These are phyloP conservation scores for Drosophila infuscata DNA, from an alignment of 2,888 invertebrate species.

Conservation along the genomic window DNA sequence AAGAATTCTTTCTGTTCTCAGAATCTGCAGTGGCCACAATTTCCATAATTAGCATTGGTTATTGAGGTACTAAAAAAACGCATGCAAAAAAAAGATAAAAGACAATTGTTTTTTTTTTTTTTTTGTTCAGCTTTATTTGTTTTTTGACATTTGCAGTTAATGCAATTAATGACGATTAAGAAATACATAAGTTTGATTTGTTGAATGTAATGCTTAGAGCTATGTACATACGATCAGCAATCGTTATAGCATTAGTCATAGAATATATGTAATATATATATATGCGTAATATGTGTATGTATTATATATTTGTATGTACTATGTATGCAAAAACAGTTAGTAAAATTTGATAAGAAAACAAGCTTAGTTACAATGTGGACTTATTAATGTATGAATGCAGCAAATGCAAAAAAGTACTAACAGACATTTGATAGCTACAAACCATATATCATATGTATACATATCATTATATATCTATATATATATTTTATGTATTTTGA, in stretches of 20 bases:
- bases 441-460: slow-evolving; percentile 33
- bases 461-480: slow-evolving; percentile 23
- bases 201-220: slow-evolving; percentile 51
- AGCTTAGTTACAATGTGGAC: slow-evolving; percentile 56
- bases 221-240: slow-evolving; percentile 42
- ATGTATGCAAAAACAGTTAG: slow-evolving; percentile 56
- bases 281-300: slow-evolving; percentile 18
- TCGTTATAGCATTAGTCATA: slow-evolving; percentile 25
- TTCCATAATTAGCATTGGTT: neutral
- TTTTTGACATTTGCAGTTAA: slow-evolving; percentile 42
- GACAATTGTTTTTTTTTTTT: slow-evolving; percentile 17
- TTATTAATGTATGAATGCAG: slow-evolving; percentile 30
- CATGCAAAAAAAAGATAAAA: neutral
- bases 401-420: slow-evolving; percentile 36
- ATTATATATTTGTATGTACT: slow-evolving; percentile 22
- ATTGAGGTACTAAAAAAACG: neutral
- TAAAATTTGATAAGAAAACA: slow-evolving; percentile 60
- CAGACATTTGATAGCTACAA: slow-evolving; percentile 44
- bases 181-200: slow-evolving; percentile 50
- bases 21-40: neutral
- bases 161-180: slow-evolving; percentile 57
- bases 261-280: slow-evolving; percentile 13
- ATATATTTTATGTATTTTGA: slow-evolving; percentile 24
- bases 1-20: neutral
- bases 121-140: slow-evolving; percentile 68